A percentile compares a stretch with the other conserved stretches of the same genome.
Evolutionary conservation across 2,888 invertebrate species (phyloP).

Genomic region (Ichneumoninae sp.): DNA sequence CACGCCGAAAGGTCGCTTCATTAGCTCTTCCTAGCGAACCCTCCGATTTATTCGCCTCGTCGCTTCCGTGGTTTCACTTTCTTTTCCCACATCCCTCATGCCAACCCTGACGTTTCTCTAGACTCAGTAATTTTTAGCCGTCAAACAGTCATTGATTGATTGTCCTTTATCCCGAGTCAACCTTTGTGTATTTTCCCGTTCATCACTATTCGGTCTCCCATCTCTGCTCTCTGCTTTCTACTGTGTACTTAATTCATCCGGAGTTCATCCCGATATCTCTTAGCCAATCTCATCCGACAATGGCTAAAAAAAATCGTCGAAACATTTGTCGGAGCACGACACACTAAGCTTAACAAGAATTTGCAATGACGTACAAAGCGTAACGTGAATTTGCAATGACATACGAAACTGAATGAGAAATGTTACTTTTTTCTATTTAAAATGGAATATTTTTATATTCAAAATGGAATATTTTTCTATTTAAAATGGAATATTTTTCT

Average conservation of each 20-base stretch:
- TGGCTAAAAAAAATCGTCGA: background rate
- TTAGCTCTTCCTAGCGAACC: constrained; percentile 44
- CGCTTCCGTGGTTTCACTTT: constrained; percentile 37
- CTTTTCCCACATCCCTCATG: constrained; percentile 27
- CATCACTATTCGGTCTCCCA: background rate
- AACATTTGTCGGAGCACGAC: background rate
- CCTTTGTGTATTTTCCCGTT: constrained; percentile 39
- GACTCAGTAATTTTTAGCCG: constrained; percentile 75
- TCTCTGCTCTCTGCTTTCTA: background rate
- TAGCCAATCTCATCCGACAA: background rate
- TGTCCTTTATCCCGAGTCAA: constrained; percentile 65
- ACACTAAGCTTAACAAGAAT: background rate
- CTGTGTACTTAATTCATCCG: background rate
- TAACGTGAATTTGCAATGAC: background rate
- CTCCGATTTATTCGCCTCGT: constrained; percentile 36
- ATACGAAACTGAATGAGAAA: background rate
- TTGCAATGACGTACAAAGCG: background rate
- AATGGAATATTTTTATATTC: too few relatives aligned
- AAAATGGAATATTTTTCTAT: too few relatives aligned
- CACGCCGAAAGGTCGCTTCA: constrained; percentile 60
- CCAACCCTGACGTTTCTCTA: constrained; percentile 48
- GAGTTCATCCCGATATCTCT: background rate
- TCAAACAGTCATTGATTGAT: constrained; percentile 77
- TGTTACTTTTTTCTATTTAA: too few relatives aligned
- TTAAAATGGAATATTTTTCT: too few relatives aligned